Evolutionary conservation across 2,797 vertebrate species (phyloP).

Genomic region (Xiphorhynchus erythropygius): DNA sequence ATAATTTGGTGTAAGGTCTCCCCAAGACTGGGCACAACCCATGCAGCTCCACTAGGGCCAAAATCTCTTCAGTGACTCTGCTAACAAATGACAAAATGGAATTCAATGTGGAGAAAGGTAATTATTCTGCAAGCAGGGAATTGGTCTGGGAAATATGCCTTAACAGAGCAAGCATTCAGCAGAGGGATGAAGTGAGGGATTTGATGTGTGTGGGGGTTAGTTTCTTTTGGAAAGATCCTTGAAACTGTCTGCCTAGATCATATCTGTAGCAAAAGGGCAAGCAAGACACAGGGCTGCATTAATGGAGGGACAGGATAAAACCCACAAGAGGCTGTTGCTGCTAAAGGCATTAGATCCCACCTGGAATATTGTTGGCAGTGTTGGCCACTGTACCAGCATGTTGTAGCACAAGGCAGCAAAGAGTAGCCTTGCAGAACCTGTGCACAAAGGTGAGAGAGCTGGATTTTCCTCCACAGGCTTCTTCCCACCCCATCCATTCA

Average conservation of each 20-base stretch:
- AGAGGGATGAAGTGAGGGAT: background rate
- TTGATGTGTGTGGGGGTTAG: background rate
- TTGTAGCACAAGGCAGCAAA: background rate
- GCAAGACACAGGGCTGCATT: background rate
- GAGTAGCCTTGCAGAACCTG: background rate
- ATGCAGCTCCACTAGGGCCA: background rate
- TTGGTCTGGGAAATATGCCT: background rate
- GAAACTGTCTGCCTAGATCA: background rate
- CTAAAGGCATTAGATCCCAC: slow-evolving; percentile 13
- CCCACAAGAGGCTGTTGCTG: background rate
- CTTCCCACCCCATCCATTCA: background rate
- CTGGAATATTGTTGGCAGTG: background rate
- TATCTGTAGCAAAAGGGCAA: slow-evolving; percentile 11
- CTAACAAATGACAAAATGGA: background rate
- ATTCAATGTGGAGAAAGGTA: background rate
- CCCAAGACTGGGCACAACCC: background rate
- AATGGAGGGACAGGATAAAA: background rate
- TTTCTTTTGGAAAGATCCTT: background rate
- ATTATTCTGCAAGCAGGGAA: background rate
- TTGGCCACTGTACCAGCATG: background rate
- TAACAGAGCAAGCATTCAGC: slow-evolving; percentile 1
- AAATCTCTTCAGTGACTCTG: background rate
- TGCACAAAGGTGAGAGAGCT: background rate
- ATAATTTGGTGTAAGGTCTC: background rate
- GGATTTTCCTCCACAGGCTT: background rate